A percentile compares a stretch with the other conserved stretches of the same genome.
Conservation (phyloP, 2,113 vertebrate genomes). For the Gymnogyps californianus region DNA sequence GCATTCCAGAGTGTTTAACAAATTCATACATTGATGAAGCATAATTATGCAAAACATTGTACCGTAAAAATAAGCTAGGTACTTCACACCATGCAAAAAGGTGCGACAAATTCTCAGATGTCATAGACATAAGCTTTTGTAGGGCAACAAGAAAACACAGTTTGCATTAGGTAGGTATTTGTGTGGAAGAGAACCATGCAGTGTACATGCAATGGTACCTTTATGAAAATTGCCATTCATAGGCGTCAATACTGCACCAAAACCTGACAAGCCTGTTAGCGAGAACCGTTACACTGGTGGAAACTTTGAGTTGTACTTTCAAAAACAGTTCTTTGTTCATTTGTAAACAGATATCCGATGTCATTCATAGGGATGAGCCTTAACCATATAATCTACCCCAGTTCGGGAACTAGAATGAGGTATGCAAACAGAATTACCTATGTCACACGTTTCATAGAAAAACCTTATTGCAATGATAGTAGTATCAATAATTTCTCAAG, state of each 20-base stretch:
- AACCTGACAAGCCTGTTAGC: not conserved
- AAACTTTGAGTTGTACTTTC: not conserved
- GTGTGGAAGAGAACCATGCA: not conserved
- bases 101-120: not conserved
- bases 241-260: not conserved
- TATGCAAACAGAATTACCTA: not conserved
- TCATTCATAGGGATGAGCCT: not conserved
- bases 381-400: not conserved
- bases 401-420: not conserved
- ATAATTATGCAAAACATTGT: not conserved
- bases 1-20: not conserved
- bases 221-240: fast-evolving
- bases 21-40: not conserved
- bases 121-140: not conserved
- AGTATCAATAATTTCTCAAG: not conserved
- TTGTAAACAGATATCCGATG: not conserved
- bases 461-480: not conserved
- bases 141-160: not conserved
- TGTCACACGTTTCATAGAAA: not conserved
- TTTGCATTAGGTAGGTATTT: not conserved
- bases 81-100: not conserved
- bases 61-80: not conserved
- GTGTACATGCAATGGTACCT: not conserved
- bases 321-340: not conserved
- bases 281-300: not conserved